These are phyloP conservation scores for Origma solitaria DNA, from an alignment of 2,113 vertebrate species.

Conservation along the genomic window DNA sequence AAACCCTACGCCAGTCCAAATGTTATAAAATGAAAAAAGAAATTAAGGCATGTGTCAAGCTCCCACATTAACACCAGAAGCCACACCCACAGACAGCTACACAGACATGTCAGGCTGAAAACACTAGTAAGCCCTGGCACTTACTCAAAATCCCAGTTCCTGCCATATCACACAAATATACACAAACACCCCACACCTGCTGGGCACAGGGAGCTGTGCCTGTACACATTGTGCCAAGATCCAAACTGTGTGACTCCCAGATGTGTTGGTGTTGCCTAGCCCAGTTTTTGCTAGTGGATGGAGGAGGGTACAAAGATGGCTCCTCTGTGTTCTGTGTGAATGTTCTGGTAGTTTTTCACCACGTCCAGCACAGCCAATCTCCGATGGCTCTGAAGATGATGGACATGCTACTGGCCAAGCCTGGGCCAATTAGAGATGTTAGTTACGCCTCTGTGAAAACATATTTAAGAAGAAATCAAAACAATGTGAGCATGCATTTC, in stretches of 20 bases:
- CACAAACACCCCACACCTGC: not conserved
- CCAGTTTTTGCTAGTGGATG: too few relatives aligned
- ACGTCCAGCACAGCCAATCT: too few relatives aligned
- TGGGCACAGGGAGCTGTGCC: not conserved
- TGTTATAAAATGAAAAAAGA: not conserved
- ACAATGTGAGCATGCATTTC: too few relatives aligned
- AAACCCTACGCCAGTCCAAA: not conserved
- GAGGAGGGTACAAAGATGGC: too few relatives aligned
- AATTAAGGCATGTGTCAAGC: not conserved
- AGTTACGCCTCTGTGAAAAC: too few relatives aligned
- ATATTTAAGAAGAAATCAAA: too few relatives aligned
- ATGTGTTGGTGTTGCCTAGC: too few relatives aligned
- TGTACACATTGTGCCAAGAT: accelerated
- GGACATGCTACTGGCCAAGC: too few relatives aligned
- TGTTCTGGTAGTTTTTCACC: too few relatives aligned
- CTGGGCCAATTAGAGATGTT: too few relatives aligned
- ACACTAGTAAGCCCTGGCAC: not conserved
- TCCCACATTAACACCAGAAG: not conserved
- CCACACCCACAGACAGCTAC: not conserved
- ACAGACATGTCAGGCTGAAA: not conserved
- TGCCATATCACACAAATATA: not conserved
- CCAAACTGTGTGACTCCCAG: not conserved
- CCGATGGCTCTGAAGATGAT: too few relatives aligned
- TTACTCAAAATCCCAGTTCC: not conserved
- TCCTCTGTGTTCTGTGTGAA: too few relatives aligned